Evolutionary conservation across 2,888 invertebrate species (phyloP).

Genomic region (Pollenia griseotomentosa): DNA sequence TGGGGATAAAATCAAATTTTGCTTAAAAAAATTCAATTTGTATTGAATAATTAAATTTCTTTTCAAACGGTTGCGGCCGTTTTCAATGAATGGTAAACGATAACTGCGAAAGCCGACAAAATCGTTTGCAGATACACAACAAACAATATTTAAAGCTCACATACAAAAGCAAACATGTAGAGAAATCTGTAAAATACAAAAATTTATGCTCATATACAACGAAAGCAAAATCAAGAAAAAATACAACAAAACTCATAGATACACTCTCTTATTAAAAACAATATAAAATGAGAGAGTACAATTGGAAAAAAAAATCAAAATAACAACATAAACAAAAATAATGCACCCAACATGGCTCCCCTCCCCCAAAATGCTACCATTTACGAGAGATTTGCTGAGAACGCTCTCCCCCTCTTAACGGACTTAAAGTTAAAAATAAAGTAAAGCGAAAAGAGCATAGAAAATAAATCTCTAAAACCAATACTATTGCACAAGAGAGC

Average conservation of each 20-base stretch:
- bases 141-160: constrained; percentile 66
- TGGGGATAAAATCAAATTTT: constrained; percentile 19
- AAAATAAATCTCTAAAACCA: constrained; percentile 5
- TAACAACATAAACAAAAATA: constrained; percentile 60
- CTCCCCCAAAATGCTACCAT: constrained; percentile 1
- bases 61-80: constrained; percentile 70
- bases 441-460: not conserved
- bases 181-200: constrained; percentile 60
- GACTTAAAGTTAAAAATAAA: not conserved
- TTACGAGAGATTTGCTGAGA: constrained; percentile 30
- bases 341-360: constrained; percentile 36
- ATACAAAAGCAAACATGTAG: constrained; percentile 49
- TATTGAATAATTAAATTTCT: not conserved
- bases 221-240: constrained; percentile 38
- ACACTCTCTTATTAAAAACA: not conserved
- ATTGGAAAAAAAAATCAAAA: not conserved
- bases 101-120: constrained; percentile 76
- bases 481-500: constrained; percentile 28
- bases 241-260: not conserved
- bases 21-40: constrained; percentile 27
- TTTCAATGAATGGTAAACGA: constrained; percentile 75
- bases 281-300: constrained; percentile 17
- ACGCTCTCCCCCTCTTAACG: not conserved
- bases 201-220: constrained; percentile 36
- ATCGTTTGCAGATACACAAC: constrained; percentile 73